Evolutionary conservation across 2,888 invertebrate species (phyloP), one percentile per base, ranked within the genome.

Genomic region (Antheraea yamamai): DNA sequence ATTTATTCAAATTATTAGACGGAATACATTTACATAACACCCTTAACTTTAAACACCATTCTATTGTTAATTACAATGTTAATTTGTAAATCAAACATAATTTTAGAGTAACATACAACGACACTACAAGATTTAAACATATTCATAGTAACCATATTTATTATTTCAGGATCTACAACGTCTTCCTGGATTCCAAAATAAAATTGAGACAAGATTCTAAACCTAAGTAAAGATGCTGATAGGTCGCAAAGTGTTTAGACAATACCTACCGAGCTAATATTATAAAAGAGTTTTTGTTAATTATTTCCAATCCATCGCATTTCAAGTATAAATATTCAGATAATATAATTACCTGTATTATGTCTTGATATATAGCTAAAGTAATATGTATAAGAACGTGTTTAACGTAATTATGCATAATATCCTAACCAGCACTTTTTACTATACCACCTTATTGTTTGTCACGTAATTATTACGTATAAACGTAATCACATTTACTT

Each of bases 161-260:
- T 39, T 73, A 26, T 77, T 74, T 76, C 18, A 78, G 76, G 47
- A 30, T 58, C 73, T 52, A 75, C 75, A 30, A 75, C 75, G 20
- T 39, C 73, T 20, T 70, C 70, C n/a, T 70, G 70, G 70, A n/a
- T 20, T 39, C 12, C 20, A 39, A 35, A 70, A 70, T 10, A 66
- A 39, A 18, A 70, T 10, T 3, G 39, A 10, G 16, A 20, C 2
- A 70, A 70, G n/a, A n/a, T 10, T 23, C 55, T 55, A 55, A 20
- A n/a, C n/a, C 61, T 23, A 61, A 61, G 23, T 66, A 16, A 30
- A 30, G 20, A 61, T 61, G 23, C 7, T 61, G 26, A 16, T 30
- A 30, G 64, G 26, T 30, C 16, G 26, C 6, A 1, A 66, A 64
- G 18, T 55, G 20, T 61, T 61, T 61, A 66, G 64, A 6, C 20